phyloP scores from a whole-genome alignment of 2,113 vertebrate species.

The Mystacornis crossleyi region DNA sequence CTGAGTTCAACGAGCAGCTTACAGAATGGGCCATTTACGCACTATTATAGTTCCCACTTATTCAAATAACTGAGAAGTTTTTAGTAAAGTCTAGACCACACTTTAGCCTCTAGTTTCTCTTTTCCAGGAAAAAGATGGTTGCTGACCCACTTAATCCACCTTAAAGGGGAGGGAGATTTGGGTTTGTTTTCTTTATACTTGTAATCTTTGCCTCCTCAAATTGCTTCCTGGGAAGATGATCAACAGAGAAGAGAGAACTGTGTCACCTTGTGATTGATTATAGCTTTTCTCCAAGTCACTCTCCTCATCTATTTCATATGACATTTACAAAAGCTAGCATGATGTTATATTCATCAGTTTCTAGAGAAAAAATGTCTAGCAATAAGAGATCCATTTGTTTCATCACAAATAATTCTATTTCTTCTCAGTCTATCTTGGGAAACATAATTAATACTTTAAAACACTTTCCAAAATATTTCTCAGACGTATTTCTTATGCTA shows the following conservation, averaged over 20 bases:
- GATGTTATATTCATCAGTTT: conserved; percentile 63
- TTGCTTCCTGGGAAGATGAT: conserved; percentile 26
- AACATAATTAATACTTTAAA: conserved; percentile 37
- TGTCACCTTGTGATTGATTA: conserved; percentile 49
- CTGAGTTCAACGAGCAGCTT: background rate
- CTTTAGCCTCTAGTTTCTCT: background rate
- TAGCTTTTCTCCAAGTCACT: conserved; percentile 41
- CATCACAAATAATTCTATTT: conserved; percentile 19
- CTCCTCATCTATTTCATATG: conserved; percentile 55
- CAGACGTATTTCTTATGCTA: background rate
- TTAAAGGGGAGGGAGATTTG: background rate
- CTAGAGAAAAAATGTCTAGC: conserved; percentile 12
- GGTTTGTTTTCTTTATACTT: background rate
- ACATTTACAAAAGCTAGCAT: conserved; percentile 60
- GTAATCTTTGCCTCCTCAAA: conserved; percentile 4
- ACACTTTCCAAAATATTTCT: conserved; percentile 27
- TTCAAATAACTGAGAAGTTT: background rate
- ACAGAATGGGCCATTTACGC: background rate
- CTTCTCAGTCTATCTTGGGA: background rate
- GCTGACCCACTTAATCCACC: background rate
- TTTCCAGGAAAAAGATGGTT: background rate
- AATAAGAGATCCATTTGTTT: conserved; percentile 41
- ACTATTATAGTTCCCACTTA: background rate
- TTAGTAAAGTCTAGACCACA: background rate
- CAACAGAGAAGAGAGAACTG: conserved; percentile 27